Percentiles rank a stretch among this genome's conserved stretches.
These are phyloP conservation scores for Melanotaenia pygmaea DNA, from an alignment of 2,797 vertebrate genomes.

Conservation along the genomic window DNA sequence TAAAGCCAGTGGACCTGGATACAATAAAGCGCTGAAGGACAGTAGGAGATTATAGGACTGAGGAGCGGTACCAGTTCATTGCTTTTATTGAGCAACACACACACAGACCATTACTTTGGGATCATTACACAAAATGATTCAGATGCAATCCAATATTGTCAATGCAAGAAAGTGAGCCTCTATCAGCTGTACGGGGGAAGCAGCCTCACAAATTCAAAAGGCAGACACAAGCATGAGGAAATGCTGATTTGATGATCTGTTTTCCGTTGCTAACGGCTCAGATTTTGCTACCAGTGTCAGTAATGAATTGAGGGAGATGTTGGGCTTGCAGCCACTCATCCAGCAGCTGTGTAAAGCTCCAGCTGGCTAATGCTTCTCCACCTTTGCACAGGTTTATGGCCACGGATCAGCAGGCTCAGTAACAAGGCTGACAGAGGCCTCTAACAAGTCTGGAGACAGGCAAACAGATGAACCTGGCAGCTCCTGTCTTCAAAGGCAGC, in stretches of 20 bases:
- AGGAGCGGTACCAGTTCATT: conserved; percentile 49
- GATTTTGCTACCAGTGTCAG: conserved; percentile 15
- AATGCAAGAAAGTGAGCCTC: conserved; percentile 16
- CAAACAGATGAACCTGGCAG: conserved; percentile 62
- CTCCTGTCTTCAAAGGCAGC: conserved; percentile 52
- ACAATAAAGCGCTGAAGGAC: conserved; percentile 56
- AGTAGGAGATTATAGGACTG: conserved; percentile 45
- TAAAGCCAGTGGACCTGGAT: conserved; percentile 60
- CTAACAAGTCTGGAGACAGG: conserved; percentile 68
- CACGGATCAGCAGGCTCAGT: conserved; percentile 72
- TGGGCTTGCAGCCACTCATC: conserved; percentile 60
- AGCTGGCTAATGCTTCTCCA: conserved; percentile 58
- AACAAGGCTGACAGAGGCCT: conserved; percentile 69
- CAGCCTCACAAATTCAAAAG: conserved; percentile 13
- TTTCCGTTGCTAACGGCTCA: conserved; percentile 7
- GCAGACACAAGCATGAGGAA: conserved; percentile 4
- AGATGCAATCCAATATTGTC: conserved; percentile 51
- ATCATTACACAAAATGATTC: conserved; percentile 64
- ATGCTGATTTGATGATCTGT: conserved; percentile 19
- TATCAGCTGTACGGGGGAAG: not conserved
- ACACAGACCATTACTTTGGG: conserved; percentile 54
- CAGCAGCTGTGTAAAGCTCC: conserved; percentile 71
- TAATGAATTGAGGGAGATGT: conserved; percentile 46
- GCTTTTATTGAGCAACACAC: conserved; percentile 59
- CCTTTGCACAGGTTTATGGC: conserved; percentile 71